Base-by-base conservation (phyloP, 2,888 invertebrate genomes). In the Liopterus haemorrhoidalis region DNA sequence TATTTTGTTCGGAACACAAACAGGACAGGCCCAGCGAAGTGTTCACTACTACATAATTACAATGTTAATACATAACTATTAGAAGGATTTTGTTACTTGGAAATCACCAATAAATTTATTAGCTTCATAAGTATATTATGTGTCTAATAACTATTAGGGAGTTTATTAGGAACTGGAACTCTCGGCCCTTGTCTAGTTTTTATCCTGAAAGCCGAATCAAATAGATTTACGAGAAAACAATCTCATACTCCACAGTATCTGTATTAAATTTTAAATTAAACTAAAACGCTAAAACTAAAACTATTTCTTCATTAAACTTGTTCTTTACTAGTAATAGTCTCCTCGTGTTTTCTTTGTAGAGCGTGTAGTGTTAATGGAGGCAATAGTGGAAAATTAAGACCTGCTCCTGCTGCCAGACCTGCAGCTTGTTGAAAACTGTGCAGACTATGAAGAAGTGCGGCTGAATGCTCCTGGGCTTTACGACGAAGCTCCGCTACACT, bases 381-480 rank as follows among this genome's bases (percentile, higher is more conserved):
- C 65, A 66, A 68, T 62, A 65, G 69, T 55, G 74, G 71, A 53
- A 72, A 68, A 46, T 72, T 70, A 24, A 71, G 62, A 28, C 72
- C 68, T n/a, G n/a, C n/a, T 5, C 58, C 47, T 22, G 59, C 57
- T 12, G 65, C 62, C 57, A 65, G 46, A 52, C 76, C 64, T 3
- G 78, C 77, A 11, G 78, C 77, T 9, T 80, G 74, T 16, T 79
- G 78, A 60, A 72, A 70, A 70, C 75, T 75, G 56, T 85, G 85
- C 35, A 86, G 68, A 24, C 81, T 81, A 62, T 86, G 85, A 39
- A 86, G 67, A 16, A 90, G 69, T 0, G 93, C 92, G 1, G 94
- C 93, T 1, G 92, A 89, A 67, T 95, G 94, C 63, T 95, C 94
- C 67, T 94, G 90, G 1, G 94, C 94, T 65, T 93, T 92, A 41